Evolutionary conservation across 2,888 invertebrate species (phyloP).

Genomic region (Eurytoma californica): DNA sequence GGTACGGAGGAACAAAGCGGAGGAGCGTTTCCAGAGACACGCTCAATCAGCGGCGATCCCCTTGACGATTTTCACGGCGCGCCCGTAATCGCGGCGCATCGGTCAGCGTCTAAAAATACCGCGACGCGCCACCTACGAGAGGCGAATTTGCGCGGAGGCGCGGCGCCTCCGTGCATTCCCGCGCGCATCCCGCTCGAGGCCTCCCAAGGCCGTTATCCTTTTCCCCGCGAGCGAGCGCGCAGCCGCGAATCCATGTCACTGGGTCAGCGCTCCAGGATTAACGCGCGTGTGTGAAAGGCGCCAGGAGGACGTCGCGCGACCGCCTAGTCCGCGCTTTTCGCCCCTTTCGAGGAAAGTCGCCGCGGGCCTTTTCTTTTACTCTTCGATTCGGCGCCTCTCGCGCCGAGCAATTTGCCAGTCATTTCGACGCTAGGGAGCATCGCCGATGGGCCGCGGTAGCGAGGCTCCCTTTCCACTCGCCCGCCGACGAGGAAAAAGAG

Average conservation of each 20-base stretch:
- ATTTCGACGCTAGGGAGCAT: too few relatives aligned
- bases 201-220: conserved; percentile 52
- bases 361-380: neutral
- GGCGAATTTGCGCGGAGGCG: neutral
- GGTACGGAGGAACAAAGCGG: too few relatives aligned
- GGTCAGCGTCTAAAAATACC: too few relatives aligned
- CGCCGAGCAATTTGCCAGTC: too few relatives aligned
- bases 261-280: conserved; percentile 54
- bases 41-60: too few relatives aligned
- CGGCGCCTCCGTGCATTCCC: neutral
- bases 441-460: too few relatives aligned
- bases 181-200: conserved; percentile 6
- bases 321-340: neutral
- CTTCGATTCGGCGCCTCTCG: neutral
- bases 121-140: too few relatives aligned
- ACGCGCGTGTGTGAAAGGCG: neutral
- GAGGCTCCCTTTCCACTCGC: too few relatives aligned
- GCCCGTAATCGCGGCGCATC: too few relatives aligned
- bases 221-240: conserved; percentile 22
- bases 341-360: neutral
- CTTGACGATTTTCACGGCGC: too few relatives aligned
- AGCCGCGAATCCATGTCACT: conserved; percentile 50
- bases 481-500: too few relatives aligned
- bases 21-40: too few relatives aligned
- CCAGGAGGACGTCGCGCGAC: conserved; percentile 8